Evolutionary conservation across 2,888 invertebrate species (phyloP).

Genomic region (Caradrina clavipalpis): DNA sequence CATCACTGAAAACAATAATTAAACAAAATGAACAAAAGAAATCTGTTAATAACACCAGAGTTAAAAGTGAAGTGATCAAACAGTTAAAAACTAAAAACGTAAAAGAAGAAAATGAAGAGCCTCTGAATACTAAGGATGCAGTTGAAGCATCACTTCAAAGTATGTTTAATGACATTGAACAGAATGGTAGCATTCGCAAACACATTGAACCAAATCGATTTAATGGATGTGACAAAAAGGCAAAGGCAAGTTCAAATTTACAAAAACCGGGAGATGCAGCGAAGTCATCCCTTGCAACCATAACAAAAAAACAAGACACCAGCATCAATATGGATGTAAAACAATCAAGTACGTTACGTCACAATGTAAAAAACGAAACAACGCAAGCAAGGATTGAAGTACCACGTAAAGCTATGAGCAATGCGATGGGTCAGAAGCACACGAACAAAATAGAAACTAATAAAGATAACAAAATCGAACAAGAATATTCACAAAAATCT

Average conservation of each 20-base stretch:
- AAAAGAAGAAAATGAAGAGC: not conserved
- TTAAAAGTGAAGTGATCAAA: slow-evolving; percentile 1
- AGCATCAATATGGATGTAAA: not conserved
- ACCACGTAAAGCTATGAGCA: not conserved
- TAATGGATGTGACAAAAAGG: not conserved
- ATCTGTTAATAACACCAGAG: not conserved
- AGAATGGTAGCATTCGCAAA: not conserved
- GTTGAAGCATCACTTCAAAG: slow-evolving; percentile 7
- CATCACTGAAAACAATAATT: slow-evolving; percentile 13
- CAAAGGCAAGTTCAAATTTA: not conserved
- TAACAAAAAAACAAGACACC: not conserved
- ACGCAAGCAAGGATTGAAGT: not conserved
- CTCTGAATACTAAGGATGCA: slow-evolving; percentile 3
- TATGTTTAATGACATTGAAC: slow-evolving; percentile 3
- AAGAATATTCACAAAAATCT: slow-evolving; percentile 3
- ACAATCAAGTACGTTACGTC: not conserved
- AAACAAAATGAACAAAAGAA: not conserved
- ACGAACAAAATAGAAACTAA: not conserved
- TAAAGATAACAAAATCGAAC: not conserved
- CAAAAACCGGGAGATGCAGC: not conserved
- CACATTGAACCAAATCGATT: not conserved
- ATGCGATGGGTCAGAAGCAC: not conserved
- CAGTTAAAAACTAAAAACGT: slow-evolving; percentile 1
- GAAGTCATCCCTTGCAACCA: slow-evolving; percentile 8
- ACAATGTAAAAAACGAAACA: slow-evolving; percentile 7